Evolutionary conservation across 2,113 vertebrate genomes (phyloP).

Genomic region (Procavia capensis): DNA sequence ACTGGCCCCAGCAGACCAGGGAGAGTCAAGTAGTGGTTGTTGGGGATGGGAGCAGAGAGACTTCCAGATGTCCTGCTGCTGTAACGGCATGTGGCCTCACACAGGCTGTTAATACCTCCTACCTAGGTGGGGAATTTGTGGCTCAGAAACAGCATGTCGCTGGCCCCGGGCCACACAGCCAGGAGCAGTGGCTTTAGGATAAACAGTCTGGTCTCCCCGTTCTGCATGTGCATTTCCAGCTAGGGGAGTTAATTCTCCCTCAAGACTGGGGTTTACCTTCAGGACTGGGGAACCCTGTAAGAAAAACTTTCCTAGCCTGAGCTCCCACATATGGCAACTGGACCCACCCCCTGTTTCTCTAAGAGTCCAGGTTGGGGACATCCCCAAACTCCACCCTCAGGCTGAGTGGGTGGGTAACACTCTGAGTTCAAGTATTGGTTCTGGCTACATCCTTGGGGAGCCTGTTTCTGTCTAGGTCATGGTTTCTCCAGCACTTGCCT

Average conservation of each 20-base stretch:
- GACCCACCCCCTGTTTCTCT: not conserved
- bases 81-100: not conserved
- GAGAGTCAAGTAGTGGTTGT: not conserved
- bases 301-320: not conserved
- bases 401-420: not conserved
- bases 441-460: not conserved
- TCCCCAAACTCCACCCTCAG: not conserved
- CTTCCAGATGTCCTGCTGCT: not conserved
- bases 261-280: not conserved
- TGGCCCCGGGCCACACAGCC: not conserved
- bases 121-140: not conserved
- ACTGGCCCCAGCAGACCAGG: not conserved
- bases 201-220: accelerated
- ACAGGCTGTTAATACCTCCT: not conserved
- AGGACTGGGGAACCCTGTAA: not conserved
- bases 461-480: not conserved
- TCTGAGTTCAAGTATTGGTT: not conserved
- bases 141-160: not conserved
- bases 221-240: not conserved
- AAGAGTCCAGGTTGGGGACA: not conserved
- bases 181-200: not conserved
- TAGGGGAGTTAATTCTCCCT: not conserved
- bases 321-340: no score
- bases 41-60: no score
- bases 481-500: not conserved